phyloP scores from a whole-genome alignment of 2,888 invertebrate genomes.

The Drosophila limbata region DNA sequence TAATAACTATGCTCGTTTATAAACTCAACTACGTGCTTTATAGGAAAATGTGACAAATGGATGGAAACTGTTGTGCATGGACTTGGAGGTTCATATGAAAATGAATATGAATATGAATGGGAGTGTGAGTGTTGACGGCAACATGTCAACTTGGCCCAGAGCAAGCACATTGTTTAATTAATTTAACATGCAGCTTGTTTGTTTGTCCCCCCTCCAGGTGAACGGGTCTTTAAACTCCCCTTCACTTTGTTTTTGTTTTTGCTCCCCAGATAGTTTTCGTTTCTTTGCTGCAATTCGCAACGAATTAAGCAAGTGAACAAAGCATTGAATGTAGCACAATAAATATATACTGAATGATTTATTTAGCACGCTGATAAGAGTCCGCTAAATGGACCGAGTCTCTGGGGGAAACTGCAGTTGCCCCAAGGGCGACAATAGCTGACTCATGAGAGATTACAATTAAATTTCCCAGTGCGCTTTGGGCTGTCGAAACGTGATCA shows the following conservation, averaged over 20 bases:
- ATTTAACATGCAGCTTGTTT: slow-evolving; percentile 34
- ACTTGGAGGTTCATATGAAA: slow-evolving; percentile 16
- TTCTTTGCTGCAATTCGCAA: background rate
- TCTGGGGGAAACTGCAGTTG: slow-evolving; percentile 7
- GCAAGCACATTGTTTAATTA: slow-evolving; percentile 43
- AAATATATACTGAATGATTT: slow-evolving; percentile 48
- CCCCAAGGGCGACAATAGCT: slow-evolving; percentile 1
- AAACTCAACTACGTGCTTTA: slow-evolving; percentile 33
- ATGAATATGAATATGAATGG: slow-evolving; percentile 1
- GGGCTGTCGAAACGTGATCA: slow-evolving; percentile 17
- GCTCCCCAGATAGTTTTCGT: background rate
- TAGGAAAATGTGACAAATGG: slow-evolving; percentile 34
- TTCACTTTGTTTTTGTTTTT: background rate
- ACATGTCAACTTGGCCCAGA: slow-evolving; percentile 7
- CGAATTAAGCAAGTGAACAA: slow-evolving; percentile 12
- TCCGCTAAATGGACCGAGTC: slow-evolving; percentile 40
- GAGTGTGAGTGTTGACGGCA: slow-evolving; percentile 8
- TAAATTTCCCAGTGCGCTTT: background rate
- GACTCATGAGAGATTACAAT: slow-evolving; percentile 7
- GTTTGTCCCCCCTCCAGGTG: slow-evolving; percentile 3
- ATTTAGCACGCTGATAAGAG: slow-evolving; percentile 62
- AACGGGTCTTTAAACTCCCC: slow-evolving; percentile 18
- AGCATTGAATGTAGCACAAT: slow-evolving; percentile 34
- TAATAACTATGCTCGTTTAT: slow-evolving; percentile 7
- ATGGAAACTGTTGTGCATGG: slow-evolving; percentile 11